Conservation (phyloP, 2,797 vertebrate species). For the Lepus oiostolus region DNA sequence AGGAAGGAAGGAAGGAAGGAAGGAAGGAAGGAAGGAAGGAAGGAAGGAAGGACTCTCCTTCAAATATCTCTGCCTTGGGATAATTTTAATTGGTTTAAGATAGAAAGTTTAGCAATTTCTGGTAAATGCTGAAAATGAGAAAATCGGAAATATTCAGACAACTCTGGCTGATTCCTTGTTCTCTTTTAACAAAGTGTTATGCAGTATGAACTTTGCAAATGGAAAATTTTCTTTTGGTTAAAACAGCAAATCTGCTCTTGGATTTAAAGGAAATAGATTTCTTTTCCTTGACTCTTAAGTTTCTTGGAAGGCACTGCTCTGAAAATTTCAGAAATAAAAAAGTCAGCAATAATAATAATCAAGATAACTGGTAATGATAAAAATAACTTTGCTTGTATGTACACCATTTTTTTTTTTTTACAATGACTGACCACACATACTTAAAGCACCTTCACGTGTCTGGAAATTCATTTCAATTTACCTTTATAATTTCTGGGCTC, state of each 20-base stretch:
- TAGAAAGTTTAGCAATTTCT: constrained; percentile 46
- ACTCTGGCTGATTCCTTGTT: not conserved
- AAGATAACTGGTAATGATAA: constrained; percentile 33
- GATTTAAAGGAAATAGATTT: constrained; percentile 44
- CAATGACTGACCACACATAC: constrained; percentile 38
- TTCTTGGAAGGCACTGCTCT: constrained; percentile 26
- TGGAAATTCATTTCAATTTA: constrained; percentile 54
- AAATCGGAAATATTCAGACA: constrained; percentile 41
- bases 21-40: not conserved
- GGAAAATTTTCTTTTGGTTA: constrained; percentile 45
- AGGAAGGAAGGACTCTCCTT: not conserved
- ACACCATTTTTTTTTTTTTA: constrained; percentile 3
- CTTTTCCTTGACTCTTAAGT: constrained; percentile 2
- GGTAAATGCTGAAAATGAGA: not conserved
- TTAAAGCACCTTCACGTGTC: constrained; percentile 43
- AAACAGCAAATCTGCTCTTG: constrained; percentile 47
- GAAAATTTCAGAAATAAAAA: constrained; percentile 59
- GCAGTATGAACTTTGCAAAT: constrained; percentile 41
- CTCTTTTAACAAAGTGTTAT: not conserved
- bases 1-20: not conserved
- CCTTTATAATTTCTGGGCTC: constrained; percentile 26
- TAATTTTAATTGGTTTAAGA: constrained; percentile 20
- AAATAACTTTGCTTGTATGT: not conserved
- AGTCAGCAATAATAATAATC: constrained; percentile 6
- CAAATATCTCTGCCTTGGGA: not conserved